These are phyloP conservation scores for Cebuella pygmaea DNA, from an alignment of 2,797 vertebrate genomes.

Conservation along the genomic window DNA sequence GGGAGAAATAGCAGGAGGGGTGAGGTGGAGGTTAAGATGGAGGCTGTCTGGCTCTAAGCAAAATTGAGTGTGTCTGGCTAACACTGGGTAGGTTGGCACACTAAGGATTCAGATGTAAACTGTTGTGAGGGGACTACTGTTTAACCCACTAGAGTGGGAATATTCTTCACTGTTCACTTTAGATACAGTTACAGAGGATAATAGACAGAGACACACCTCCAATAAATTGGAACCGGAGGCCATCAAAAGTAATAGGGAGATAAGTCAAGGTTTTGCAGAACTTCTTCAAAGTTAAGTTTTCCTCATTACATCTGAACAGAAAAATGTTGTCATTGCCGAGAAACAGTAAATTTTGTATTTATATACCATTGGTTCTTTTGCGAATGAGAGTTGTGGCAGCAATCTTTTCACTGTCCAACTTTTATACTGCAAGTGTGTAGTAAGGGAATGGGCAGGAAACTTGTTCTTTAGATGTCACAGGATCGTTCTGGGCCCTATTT, in stretches of 20 bases:
- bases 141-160: not conserved
- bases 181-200: not conserved
- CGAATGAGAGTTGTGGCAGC: not conserved
- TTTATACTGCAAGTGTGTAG: not conserved
- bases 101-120: not conserved
- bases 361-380: not conserved
- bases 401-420: not conserved
- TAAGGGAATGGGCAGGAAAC: not conserved
- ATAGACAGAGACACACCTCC: not conserved
- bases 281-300: not conserved
- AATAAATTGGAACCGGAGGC: not conserved
- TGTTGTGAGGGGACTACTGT: not conserved
- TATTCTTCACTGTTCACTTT: not conserved
- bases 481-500: not conserved
- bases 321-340: not conserved
- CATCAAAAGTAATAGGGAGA: not conserved
- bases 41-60: too few relatives aligned
- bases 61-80: too few relatives aligned
- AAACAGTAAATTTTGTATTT: not conserved
- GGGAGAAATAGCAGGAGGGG: too few relatives aligned
- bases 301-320: not conserved
- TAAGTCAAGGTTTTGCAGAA: not conserved
- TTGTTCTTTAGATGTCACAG: not conserved
- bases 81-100: not conserved
- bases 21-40: too few relatives aligned